Evolutionary conservation across 2,888 invertebrate genomes (phyloP).

Genomic region (Polymixis flavicincta): DNA sequence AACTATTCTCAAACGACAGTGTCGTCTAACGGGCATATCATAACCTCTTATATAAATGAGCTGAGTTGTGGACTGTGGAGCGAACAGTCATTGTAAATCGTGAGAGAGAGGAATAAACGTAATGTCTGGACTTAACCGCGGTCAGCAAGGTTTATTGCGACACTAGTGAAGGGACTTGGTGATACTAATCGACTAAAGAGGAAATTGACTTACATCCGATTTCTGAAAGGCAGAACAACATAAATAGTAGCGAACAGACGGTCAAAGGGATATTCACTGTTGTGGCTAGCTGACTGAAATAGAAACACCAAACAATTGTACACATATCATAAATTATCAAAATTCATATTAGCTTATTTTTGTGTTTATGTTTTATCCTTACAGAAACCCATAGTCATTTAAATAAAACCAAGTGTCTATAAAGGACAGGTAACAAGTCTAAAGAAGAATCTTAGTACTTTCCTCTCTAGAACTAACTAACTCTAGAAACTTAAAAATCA

Average conservation of each 20-base stretch:
- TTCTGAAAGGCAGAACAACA: neutral
- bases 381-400: neutral
- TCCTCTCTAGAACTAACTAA: neutral
- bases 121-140: constrained; percentile 45
- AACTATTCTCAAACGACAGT: constrained; percentile 44
- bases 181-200: neutral
- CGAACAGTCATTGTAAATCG: constrained; percentile 31
- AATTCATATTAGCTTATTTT: neutral
- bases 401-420: neutral
- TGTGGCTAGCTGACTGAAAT: neutral
- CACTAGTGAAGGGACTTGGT: constrained; percentile 36
- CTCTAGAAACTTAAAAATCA: neutral
- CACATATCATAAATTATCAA: neutral
- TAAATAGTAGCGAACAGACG: neutral
- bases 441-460: neutral
- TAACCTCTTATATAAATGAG: constrained; percentile 28
- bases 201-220: neutral
- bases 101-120: constrained; percentile 44
- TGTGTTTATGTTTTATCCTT: neutral
- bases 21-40: constrained; percentile 33
- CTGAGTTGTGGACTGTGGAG: constrained; percentile 1
- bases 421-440: neutral
- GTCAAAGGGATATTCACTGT: neutral
- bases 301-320: neutral
- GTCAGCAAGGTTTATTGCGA: constrained; percentile 38